Evolutionary conservation across 2,113 vertebrate genomes (phyloP).

Genomic region (Mesitornis unicolor): DNA sequence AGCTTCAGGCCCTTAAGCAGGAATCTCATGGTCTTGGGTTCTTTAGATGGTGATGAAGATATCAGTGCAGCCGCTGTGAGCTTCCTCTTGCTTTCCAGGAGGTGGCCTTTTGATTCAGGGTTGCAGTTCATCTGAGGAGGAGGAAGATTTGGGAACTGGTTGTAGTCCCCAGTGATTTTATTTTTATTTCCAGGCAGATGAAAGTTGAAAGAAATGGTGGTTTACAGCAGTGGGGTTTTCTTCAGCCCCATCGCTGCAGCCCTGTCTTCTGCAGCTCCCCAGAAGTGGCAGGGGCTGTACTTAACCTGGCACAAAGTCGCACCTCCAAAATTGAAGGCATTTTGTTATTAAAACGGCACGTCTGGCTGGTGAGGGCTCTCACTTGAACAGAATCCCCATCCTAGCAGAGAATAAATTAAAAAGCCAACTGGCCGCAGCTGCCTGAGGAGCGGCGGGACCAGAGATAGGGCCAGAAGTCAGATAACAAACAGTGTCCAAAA

Average conservation of each 20-base stretch:
- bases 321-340: background rate
- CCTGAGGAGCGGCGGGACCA: background rate
- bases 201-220: background rate
- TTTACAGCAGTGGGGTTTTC: background rate
- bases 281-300: background rate
- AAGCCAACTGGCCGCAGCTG: conserved; percentile 46
- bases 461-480: conserved; percentile 66
- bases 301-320: background rate
- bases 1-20: background rate
- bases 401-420: conserved; percentile 67
- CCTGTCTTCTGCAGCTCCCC: background rate
- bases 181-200: background rate
- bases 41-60: background rate
- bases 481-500: conserved; percentile 65
- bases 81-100: background rate
- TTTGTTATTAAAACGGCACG: conserved; percentile 44
- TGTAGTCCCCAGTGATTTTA: background rate
- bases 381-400: conserved; percentile 37
- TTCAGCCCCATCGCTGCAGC: background rate
- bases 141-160: accelerated
- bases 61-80: accelerated
- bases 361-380: conserved; percentile 45
- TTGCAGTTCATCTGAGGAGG: accelerated
- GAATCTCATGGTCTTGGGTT: background rate
- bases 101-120: accelerated